phyloP scores from a whole-genome alignment of 1,140 invertebrate species.

The Saccostrea glomerata region DNA sequence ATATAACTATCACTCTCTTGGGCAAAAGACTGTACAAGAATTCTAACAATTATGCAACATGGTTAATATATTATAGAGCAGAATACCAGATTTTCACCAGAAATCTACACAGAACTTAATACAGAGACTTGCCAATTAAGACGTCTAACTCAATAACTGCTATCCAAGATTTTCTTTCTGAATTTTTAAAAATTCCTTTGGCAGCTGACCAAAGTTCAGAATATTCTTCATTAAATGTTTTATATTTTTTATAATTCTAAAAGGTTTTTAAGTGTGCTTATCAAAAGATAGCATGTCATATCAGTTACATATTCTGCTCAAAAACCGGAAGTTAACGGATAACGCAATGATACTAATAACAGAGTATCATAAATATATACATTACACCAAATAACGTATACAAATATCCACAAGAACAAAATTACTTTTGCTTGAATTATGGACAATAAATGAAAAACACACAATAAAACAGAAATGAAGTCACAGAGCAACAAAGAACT shows the following conservation, averaged over 20 bases:
- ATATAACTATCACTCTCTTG: too few species aligned
- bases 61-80: background rate
- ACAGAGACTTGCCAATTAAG: background rate
- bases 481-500: background rate
- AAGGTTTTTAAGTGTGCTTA: background rate
- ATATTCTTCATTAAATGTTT: background rate
- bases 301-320: background rate
- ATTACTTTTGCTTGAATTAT: constrained; percentile 5
- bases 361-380: background rate
- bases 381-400: background rate
- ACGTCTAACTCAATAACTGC: background rate
- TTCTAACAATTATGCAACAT: background rate
- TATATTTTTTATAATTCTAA: background rate
- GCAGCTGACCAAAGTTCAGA: background rate
- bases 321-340: background rate
- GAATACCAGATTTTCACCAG: background rate
- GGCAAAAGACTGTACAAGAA: background rate
- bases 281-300: background rate
- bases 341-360: background rate
- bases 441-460: background rate
- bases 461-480: constrained; percentile 9
- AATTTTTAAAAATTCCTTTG: background rate
- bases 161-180: background rate
- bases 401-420: background rate
- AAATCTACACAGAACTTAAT: background rate